A percentile compares a stretch with the other conserved stretches of the same genome.
Evolutionary conservation across 2,888 invertebrate genomes (phyloP).

Genomic region (Tortrix viridana): DNA sequence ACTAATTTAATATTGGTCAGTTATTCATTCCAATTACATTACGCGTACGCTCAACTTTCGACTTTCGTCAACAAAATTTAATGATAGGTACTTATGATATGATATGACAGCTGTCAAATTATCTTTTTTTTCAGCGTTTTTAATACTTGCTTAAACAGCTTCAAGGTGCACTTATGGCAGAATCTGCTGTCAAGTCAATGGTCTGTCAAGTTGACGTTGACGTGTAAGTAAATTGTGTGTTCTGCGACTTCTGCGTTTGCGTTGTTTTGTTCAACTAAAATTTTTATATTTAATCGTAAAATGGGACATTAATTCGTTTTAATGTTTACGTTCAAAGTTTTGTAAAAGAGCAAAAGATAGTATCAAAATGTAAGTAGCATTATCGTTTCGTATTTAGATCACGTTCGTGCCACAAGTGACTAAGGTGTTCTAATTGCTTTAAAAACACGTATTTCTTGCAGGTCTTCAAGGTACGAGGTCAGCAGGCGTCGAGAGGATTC

Average conservation of each 20-base stretch:
- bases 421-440: constrained; percentile 19
- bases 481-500: constrained; percentile 52
- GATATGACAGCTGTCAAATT: neutral
- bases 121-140: neutral
- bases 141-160: neutral
- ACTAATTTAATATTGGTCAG: constrained; percentile 16
- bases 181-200: too few species aligned
- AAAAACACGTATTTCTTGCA: constrained; percentile 39
- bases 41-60: constrained; percentile 30
- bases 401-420: neutral
- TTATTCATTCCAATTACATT: constrained; percentile 23
- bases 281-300: neutral
- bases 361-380: constrained; percentile 14
- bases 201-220: constrained; percentile 20
- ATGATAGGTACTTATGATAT: neutral
- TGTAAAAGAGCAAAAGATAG: neutral
- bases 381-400: neutral
- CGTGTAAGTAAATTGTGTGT: neutral
- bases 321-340: neutral
- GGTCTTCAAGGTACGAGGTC: constrained; percentile 66
- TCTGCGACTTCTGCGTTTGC: neutral
- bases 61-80: constrained; percentile 31
- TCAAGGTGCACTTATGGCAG: too few species aligned
- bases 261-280: constrained; percentile 9
- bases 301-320: neutral